Evolutionary conservation across 1,140 invertebrate genomes (phyloP), one percentile per base, ranked within the genome.

Genomic region (Dendroctonus ponderosae): DNA sequence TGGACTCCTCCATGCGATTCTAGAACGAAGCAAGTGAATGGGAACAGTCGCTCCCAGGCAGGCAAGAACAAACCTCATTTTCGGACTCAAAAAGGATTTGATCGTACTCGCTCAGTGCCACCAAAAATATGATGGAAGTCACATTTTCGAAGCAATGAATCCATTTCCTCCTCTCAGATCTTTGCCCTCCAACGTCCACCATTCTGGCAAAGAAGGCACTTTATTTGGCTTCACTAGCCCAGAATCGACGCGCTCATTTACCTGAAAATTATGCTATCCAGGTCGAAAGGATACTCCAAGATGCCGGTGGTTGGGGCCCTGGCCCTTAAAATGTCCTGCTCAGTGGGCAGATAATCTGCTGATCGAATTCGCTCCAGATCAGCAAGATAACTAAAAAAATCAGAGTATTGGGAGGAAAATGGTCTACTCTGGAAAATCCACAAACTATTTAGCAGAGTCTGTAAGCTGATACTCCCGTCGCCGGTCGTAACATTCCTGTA

Each of bases 1-100:
- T 99, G 75, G 94, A 98, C 85, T 99, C 97, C 82, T 99, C 97
- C 97, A 99, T 99, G 84, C 97, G 96, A 85, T 99, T 99, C 97
- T 97, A 38, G 15, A 59, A 59, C 3, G 4, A 11, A 46, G 12
- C 8, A 11, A 0, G 4, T 46, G 43, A 46, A 46, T 46, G 43
- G 8, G 43, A 2, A 26, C 26, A 26, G 26, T 26, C 1, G 26
- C 26, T 26, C 26, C 26, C 44, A 46, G 3, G 44, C 43, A 8
- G 43, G n/a, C 43, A 44, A 11, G 5, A 11, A 51, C 11, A 8
- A n/a, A 78, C 78, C 76, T 78, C 78, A 71, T 78, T 79, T 72
- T 79, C 76, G 41, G 78, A 79, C 74, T 79, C 78, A 66, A 78
- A 79, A 42, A 79, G 68, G 66, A 79, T 78, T 74, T 79, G 78